Evolutionary conservation across 2,113 vertebrate genomes (phyloP).

Genomic region (Crypturellus undulatus): DNA sequence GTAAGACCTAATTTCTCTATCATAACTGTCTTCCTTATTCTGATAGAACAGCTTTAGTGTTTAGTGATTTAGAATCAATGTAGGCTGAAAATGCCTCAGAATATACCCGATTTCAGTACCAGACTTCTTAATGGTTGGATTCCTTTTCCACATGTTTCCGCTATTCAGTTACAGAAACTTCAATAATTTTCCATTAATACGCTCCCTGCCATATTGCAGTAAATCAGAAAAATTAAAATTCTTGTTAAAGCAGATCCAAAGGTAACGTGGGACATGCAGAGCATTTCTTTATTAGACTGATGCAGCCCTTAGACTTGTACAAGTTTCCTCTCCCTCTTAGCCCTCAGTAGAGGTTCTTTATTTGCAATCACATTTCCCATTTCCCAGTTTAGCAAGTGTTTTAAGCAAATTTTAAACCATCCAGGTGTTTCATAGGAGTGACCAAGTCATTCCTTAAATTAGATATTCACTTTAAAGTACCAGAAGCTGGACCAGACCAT

Average conservation of each 20-base stretch:
- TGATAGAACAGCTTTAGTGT: not conserved
- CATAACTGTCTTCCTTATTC: not conserved
- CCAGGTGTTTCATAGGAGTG: not conserved
- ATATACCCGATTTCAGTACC: not conserved
- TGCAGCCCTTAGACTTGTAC: not conserved
- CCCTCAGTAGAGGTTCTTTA: not conserved
- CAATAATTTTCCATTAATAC: not conserved
- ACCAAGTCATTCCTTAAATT: not conserved
- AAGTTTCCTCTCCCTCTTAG: fast-evolving
- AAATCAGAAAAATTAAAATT: not conserved
- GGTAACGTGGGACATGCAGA: too few relatives aligned
- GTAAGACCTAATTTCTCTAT: not conserved
- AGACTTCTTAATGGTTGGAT: not conserved
- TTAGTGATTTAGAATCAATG: not conserved
- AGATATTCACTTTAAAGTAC: not conserved
- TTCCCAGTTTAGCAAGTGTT: not conserved
- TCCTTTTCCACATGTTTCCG: not conserved
- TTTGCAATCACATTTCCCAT: not conserved
- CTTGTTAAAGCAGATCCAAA: not conserved
- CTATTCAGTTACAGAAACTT: not conserved
- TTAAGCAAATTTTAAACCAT: not conserved
- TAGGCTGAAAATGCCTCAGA: not conserved
- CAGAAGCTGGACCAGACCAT: not conserved
- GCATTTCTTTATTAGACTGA: not conserved
- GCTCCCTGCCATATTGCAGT: not conserved